Conservation (phyloP, 1,140 invertebrate genomes). For the Zaprionus taronus region DNA sequence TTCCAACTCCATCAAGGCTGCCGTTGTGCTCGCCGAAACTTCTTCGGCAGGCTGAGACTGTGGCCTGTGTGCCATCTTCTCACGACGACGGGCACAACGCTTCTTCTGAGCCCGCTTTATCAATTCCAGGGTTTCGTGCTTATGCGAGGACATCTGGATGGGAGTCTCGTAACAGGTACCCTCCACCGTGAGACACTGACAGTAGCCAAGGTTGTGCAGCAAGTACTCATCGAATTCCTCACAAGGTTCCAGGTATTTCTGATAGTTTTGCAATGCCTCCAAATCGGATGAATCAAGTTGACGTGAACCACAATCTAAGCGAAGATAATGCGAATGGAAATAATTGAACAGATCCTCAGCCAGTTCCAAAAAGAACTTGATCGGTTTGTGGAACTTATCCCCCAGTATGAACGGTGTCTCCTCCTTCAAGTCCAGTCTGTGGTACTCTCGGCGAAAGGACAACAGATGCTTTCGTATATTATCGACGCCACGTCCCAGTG, state of each 20-base stretch:
- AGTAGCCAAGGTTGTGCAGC: constrained; percentile 60
- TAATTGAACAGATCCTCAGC: constrained; percentile 69
- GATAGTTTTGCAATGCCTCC: constrained; percentile 48
- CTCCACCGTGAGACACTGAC: constrained; percentile 53
- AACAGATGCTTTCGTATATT: constrained; percentile 39
- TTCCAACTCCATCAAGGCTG: no score
- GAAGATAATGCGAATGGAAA: constrained; percentile 51
- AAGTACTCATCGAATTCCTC: constrained; percentile 77
- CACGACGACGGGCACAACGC: constrained; percentile 16
- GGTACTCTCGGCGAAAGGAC: constrained; percentile 41
- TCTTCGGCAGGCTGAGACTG: no score
- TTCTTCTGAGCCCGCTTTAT: background rate
- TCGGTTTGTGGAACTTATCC: constrained; percentile 71
- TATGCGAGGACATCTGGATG: background rate
- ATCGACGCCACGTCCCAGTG: constrained; percentile 14
- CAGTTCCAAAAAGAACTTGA: constrained; percentile 66
- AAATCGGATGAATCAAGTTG: constrained; percentile 67
- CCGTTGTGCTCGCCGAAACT: no score
- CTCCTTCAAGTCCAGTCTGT: constrained; percentile 29
- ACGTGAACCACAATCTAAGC: constrained; percentile 49
- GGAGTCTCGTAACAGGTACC: background rate
- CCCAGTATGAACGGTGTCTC: constrained; percentile 54
- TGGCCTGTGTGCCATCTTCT: background rate
- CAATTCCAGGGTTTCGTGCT: background rate
- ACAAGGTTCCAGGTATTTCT: constrained; percentile 40